phyloP scores from a whole-genome alignment of 2,113 vertebrate genomes.

The Psittacula cyanocephala region DNA sequence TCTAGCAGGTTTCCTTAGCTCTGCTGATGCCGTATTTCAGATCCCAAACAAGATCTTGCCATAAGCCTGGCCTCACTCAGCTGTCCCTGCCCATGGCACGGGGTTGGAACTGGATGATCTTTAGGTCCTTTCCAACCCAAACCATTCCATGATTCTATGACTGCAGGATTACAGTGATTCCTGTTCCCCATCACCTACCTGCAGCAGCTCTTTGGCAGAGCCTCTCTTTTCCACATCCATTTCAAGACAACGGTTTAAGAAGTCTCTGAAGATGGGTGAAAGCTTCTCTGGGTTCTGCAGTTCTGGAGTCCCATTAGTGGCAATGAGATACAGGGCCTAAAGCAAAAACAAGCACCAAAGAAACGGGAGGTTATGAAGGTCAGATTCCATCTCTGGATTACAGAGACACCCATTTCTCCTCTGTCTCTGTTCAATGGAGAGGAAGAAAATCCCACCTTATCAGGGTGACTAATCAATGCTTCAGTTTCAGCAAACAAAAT shows the following conservation, averaged over 20 bases:
- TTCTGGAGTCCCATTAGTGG: slow-evolving; percentile 95
- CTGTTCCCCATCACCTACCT: slow-evolving; percentile 72
- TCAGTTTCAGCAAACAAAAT: slow-evolving; percentile 3
- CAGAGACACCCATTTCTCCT: background rate
- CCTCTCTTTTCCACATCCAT: slow-evolving; percentile 98
- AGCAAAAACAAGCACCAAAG: background rate
- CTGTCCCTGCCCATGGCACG: background rate
- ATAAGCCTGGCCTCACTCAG: background rate
- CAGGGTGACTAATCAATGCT: background rate
- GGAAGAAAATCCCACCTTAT: background rate
- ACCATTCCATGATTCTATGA: background rate
- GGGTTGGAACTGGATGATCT: background rate
- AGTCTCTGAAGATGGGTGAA: slow-evolving; percentile 89
- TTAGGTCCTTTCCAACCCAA: background rate
- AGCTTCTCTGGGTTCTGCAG: slow-evolving; percentile 97
- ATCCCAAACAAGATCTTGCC: background rate
- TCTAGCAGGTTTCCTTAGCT: background rate
- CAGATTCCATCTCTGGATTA: background rate
- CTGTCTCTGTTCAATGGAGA: background rate
- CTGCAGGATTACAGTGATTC: rapidly evolving
- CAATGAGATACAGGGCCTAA: slow-evolving; percentile 97
- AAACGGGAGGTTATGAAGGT: background rate
- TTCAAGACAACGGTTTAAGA: slow-evolving; percentile 92
- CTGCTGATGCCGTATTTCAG: background rate
- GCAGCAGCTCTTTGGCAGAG: slow-evolving; percentile 91